Conservation (phyloP, 2,797 vertebrate species). For the Pseudocheirus occidentalis region DNA sequence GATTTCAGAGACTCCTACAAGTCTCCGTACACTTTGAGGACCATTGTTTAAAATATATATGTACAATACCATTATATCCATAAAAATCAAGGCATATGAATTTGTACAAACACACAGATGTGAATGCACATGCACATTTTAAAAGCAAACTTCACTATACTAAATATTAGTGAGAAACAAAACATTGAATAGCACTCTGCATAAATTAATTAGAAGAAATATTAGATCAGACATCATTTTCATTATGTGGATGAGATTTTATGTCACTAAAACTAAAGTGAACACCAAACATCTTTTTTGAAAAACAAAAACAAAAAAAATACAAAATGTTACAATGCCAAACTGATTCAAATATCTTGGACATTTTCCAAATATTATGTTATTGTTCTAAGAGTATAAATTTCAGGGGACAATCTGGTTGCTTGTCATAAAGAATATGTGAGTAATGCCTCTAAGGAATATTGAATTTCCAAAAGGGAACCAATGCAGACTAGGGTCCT, state of each 20-base stretch:
- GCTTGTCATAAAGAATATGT: neutral
- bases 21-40: neutral
- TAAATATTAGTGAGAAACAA: neutral
- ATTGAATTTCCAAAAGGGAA: neutral
- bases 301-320: neutral
- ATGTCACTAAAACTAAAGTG: neutral
- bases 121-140: neutral
- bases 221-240: neutral
- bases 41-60: neutral
- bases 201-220: neutral
- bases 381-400: neutral
- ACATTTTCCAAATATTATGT: neutral
- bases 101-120: neutral
- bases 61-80: neutral
- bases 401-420: neutral
- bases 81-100: neutral
- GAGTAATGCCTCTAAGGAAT: neutral
- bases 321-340: neutral
- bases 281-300: neutral
- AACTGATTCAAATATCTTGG: neutral
- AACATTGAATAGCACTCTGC: neutral
- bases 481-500: neutral
- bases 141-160: neutral
- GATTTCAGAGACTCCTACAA: neutral
- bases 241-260: neutral